These are phyloP conservation scores for Cardinalis cardinalis DNA, from an alignment of 2,113 vertebrate genomes.

Conservation along the genomic window DNA sequence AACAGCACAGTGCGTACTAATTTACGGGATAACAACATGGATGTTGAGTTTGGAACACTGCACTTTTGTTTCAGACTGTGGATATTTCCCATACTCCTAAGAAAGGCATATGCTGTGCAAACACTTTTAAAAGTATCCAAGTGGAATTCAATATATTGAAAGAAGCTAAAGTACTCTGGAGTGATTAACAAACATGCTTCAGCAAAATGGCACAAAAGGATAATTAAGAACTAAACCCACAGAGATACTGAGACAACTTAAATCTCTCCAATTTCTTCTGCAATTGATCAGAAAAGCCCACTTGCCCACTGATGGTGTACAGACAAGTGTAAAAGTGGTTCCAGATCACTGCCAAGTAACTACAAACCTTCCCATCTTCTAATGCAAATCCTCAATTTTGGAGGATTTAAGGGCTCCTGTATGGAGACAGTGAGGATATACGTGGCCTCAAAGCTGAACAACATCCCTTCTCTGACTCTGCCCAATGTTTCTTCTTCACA, in stretches of 20 bases:
- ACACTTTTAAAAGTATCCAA: conserved; percentile 20
- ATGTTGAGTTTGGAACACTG: neutral
- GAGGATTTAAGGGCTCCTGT: neutral
- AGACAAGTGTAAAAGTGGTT: neutral
- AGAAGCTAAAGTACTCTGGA: conserved; percentile 8
- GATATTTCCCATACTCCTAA: conserved; percentile 26
- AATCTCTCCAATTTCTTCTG: neutral
- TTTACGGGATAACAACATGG: neutral
- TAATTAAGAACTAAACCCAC: conserved; percentile 8
- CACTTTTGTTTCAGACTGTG: conserved; percentile 21
- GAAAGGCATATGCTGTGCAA: neutral
- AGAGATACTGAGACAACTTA: neutral
- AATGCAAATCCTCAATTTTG: neutral
- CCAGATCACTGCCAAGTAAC: neutral
- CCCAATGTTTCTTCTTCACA: neutral
- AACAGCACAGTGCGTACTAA: neutral
- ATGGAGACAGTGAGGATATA: neutral
- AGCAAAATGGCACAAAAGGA: neutral
- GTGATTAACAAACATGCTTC: neutral
- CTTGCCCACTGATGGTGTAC: neutral
- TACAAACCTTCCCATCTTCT: neutral
- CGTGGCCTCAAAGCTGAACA: neutral
- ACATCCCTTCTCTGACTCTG: neutral
- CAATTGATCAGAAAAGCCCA: neutral
- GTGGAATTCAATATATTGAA: conserved; percentile 46